These are phyloP conservation scores for Nomada hirtipes DNA, from an alignment of 2,888 invertebrate genomes.

Conservation along the genomic window DNA sequence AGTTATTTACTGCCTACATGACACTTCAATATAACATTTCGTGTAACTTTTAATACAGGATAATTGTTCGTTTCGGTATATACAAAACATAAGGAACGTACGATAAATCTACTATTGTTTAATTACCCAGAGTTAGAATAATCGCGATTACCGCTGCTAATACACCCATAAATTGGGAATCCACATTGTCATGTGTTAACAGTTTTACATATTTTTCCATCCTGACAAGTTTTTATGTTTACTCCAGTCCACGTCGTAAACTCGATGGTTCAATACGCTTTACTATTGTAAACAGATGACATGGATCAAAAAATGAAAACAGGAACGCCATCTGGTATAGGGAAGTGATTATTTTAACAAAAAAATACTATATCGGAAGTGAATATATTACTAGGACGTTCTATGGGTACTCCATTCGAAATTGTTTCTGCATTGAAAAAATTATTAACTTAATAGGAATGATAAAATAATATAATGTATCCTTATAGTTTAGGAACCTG, in stretches of 20 bases:
- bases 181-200: conserved; percentile 65
- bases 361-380: too few species aligned
- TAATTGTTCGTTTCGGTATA: neutral
- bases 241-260: neutral
- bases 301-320: neutral
- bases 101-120: conserved; percentile 15
- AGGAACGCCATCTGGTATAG: conserved; percentile 1
- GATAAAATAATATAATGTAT: too few species aligned
- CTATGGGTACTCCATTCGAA: too few species aligned
- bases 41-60: conserved; percentile 24
- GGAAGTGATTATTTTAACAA: too few species aligned
- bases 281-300: neutral
- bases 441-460: too few species aligned
- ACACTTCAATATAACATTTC: neutral
- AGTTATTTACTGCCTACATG: neutral
- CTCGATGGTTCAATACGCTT: neutral
- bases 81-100: conserved; percentile 34
- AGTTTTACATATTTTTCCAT: conserved; percentile 77
- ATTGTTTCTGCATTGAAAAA: too few species aligned
- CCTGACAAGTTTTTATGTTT: conserved; percentile 1
- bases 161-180: conserved; percentile 78
- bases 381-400: too few species aligned
- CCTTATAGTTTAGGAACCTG: too few species aligned
- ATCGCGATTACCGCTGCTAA: conserved; percentile 79
- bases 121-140: conserved; percentile 82